phyloP scores from a whole-genome alignment of 2,113 vertebrate species.

The Equus przewalskii region DNA sequence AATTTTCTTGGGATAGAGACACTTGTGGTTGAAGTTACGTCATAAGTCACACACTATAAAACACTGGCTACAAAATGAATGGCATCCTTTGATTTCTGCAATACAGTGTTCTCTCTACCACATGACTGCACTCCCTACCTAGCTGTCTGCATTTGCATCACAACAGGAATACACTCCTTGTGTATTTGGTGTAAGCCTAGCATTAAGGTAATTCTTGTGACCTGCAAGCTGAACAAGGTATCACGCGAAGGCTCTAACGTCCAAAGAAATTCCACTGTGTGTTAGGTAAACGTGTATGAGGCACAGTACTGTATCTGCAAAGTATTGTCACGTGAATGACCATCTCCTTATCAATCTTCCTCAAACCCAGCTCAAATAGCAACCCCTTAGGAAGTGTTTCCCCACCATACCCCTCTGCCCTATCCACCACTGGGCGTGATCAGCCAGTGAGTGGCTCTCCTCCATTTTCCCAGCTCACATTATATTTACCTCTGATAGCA shows the following conservation, averaged over 20 bases:
- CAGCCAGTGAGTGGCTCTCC: not conserved
- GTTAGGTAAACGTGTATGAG: not conserved
- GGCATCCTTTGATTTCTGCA: too few relatives aligned
- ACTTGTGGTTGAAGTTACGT: not conserved
- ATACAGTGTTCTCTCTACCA: rapidly evolving
- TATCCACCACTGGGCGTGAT: rapidly evolving
- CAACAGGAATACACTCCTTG: not conserved
- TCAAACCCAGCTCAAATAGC: not conserved
- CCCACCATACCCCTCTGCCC: not conserved
- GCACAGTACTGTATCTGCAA: not conserved
- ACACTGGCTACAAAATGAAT: not conserved
- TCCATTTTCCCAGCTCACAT: not conserved
- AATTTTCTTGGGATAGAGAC: not conserved
- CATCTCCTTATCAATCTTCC: not conserved
- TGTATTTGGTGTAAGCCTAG: not conserved
- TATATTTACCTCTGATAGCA: not conserved
- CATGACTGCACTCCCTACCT: not conserved
- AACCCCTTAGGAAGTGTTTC: not conserved
- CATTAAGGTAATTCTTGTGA: not conserved
- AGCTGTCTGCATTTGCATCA: not conserved
- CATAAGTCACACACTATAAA: not conserved
- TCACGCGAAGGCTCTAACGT: not conserved
- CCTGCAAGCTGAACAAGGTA: not conserved
- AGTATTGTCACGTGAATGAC: not conserved
- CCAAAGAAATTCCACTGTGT: not conserved